phyloP scores from a whole-genome alignment of 2,113 vertebrate species.

The Perca fluviatilis region DNA sequence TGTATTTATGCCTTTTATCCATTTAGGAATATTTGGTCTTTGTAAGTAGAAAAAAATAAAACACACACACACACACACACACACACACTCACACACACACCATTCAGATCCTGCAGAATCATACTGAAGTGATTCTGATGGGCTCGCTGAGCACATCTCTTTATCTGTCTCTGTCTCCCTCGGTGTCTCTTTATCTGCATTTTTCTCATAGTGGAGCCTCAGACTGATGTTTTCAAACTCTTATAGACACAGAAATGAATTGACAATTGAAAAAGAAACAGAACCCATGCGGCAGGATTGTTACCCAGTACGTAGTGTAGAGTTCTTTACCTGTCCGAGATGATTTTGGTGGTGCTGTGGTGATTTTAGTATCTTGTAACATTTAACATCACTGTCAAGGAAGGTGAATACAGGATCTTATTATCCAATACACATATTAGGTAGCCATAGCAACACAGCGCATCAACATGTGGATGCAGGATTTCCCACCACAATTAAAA shows the following conservation, averaged over 20 bases:
- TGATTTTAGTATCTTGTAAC: neutral
- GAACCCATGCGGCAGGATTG: neutral
- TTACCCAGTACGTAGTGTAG: neutral
- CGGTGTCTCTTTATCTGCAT: neutral
- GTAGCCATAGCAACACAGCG: neutral
- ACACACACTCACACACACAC: neutral
- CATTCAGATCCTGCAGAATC: too few relatives aligned
- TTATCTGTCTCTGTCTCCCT: conserved; percentile 3
- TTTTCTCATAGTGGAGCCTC: neutral
- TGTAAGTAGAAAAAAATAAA: too few relatives aligned
- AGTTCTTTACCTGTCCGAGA: neutral
- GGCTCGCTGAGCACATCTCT: conserved; percentile 10
- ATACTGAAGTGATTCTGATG: conserved; percentile 5
- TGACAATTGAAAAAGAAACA: neutral
- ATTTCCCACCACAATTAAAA: neutral
- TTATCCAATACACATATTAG: neutral
- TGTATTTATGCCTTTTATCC: neutral
- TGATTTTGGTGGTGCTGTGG: too few relatives aligned
- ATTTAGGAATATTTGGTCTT: too few relatives aligned
- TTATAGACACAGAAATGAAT: neutral
- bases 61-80: neutral
- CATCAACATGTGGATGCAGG: neutral
- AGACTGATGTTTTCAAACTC: neutral
- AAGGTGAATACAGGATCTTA: neutral
- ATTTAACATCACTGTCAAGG: neutral